Evolutionary conservation across 2,888 invertebrate species (phyloP), one percentile per base, ranked within the genome.

Genomic region (Coleophora deauratella): DNA sequence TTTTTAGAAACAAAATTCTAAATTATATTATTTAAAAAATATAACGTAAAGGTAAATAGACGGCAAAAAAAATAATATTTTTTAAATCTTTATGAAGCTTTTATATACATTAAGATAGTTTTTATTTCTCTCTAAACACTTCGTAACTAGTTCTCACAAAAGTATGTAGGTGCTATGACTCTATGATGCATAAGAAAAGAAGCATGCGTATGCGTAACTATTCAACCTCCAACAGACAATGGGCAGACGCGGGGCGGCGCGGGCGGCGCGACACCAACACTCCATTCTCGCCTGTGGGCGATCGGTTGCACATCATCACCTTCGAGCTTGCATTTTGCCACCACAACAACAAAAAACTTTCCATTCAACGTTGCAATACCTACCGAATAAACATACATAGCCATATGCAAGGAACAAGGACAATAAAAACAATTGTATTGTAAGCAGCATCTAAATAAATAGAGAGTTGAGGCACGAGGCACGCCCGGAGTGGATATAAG

Each of bases 271-370:
- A 69, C 72, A 69, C 72, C 78, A 72, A 78, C 77, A 69, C 72
- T 55, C 62, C 63, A 62, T 70, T 68, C 70, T 68, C 64, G 27
- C 11, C 57, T 57, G 81, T 80, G 66, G 82, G 82, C 64, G 78
- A 71, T 53, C 60, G 55, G 62, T 80, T 80, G 77, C 79, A 80
- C 73, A 79, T 79, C 78, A 72, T 71, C 75, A 72, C 72, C 65
- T 72, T 66, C 67, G 49, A 59, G 52, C 61, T 67, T 73, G 71
- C 59, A 63, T n/a, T n/a, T n/a, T n/a, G 62, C 71, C 66, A 63
- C 62, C 70, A 65, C 59, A 59, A 59, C 55, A 64, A 60, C 21
- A 21, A 61, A 61, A 59, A 68, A 77, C 81, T 82, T 82, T 82
- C 81, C 72, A 78, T 69, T 74, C 64, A 58, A 66, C 80, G 72